Evolutionary conservation across 2,113 vertebrate genomes (phyloP), one percentile per base, ranked within the genome.

Genomic region (Cyprinodon variegatus): DNA sequence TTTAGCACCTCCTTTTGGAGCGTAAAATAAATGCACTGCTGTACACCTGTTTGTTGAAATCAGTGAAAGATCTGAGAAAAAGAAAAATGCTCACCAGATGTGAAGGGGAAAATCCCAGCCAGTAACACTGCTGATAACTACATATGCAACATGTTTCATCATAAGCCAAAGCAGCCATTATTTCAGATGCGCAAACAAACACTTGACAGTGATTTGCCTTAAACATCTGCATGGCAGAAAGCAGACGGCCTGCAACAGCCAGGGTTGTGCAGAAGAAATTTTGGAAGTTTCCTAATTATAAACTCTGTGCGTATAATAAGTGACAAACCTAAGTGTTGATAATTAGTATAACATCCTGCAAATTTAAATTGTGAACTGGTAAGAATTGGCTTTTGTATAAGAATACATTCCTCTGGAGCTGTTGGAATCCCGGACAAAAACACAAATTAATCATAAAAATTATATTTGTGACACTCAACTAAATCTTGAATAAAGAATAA

Each of bases 131-230:
- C 83, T 91, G 90, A 89, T 89, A 91, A 86, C 76, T 70, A 83
- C 87, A 86, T 76, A 90, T 85, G 87, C 90, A 91, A 90, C 82
- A 86, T 39, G 88, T 92, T 92, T 92, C 82, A 91, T 92, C 92
- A 7, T 67, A 77, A 89, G 90, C 91, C 91, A 93, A 86, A 81
- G 78, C 80, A 88, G 85, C 87, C 83, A 89, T 92, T 93, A 91
- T 86, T 90, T 92, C 88, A 92, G 85, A 92, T 72, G 88, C 87
- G 87, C 91, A 91, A 92, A 93, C 91, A 93, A 93, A 93, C 91
- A 92, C 83, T 93, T 92, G 87, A 92, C 91, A 86, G 83, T 90
- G 80, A 91, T 92, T 90, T 91, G 89, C 90, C 85, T 90, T 83
- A 86, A 89, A 90, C 91, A 93, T 92, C 90, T 92, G 90, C 82